phyloP scores from a whole-genome alignment of 2,888 invertebrate species.

The Eupelmus urozonus region DNA sequence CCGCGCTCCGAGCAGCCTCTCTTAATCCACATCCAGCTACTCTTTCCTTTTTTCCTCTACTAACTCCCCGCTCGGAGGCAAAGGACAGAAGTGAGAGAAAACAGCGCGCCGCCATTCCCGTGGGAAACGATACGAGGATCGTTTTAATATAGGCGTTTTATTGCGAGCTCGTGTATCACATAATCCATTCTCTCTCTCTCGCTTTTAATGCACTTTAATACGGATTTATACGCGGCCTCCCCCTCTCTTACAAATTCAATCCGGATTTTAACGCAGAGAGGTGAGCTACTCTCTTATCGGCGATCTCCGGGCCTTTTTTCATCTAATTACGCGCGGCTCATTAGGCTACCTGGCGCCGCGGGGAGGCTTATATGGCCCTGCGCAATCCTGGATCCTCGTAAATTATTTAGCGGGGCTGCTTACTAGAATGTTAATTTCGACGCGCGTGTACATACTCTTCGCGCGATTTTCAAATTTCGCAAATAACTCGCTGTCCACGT shows the following conservation, averaged over 20 bases:
- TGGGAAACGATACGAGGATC: constrained; percentile 40
- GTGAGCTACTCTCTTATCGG: no score
- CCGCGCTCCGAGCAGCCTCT: neutral
- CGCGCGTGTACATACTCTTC: neutral
- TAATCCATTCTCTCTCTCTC: neutral
- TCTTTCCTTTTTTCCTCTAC: neutral
- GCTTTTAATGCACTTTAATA: neutral
- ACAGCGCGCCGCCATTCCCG: constrained; percentile 16
- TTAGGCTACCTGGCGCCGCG: no score
- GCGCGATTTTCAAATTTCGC: neutral
- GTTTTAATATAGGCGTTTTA: constrained; percentile 18
- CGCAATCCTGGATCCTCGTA: neutral
- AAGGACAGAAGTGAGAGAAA: constrained; percentile 11
- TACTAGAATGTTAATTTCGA: constrained; percentile 8
- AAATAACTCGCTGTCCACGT: neutral
- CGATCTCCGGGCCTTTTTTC: neutral
- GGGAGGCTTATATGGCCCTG: no score
- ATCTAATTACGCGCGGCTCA: no score
- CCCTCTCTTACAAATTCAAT: no score
- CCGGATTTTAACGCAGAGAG: no score
- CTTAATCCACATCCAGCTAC: neutral
- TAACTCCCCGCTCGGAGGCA: neutral
- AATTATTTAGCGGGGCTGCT: neutral
- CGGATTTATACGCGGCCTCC: neutral
- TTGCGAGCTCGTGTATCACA: no score